Base-by-base conservation (phyloP, 2,797 vertebrate species). In the Monodelphis domestica region DNA sequence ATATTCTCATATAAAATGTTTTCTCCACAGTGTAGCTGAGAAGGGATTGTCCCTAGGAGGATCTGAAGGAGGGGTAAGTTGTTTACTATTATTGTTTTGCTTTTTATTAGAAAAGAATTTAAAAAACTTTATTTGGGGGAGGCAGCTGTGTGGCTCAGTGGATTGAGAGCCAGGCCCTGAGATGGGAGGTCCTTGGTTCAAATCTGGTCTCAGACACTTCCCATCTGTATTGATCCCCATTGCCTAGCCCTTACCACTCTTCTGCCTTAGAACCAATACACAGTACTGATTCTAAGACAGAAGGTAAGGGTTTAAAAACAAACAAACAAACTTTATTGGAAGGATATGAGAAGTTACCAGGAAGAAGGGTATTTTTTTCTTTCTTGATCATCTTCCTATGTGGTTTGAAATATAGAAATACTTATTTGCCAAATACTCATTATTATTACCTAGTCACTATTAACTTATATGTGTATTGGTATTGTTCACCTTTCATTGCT, bases 1-100 rank as follows among this genome's bases (percentile, higher is more conserved):
- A 52, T 89, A 30, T 97, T 95, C 97, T 98, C 96, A 97, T 93
- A 33, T 92, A 45, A 95, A 94, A 53, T 94, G 97, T 97, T 96
- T 97, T 97, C 95, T 95, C 95, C 95, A 50, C 98, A 99, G 99
- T 98, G 97, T 99, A 97, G 99, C 99, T n/a, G 99, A 99, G 98
- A 99, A 99, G 94, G 99, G 99, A 87, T 98, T 99, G 57, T 98
- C 99, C 30, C 98, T 99, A 95, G 99, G 99, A 95, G 99, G 99
- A 96, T 99, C 99, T 33, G 99, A 99, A 17, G 99, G 99, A 98
- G 99, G 99, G 97, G 99, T 99, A 97, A 98, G 98, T 98, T 95
- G 94, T 53, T 78, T 95, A 91, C 90, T 87, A 45, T 97, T 95
- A 93, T 91, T 96, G 97, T 95, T 94, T 97, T 87, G 0, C 95